Evolutionary conservation across 53 echinoderm and acorn worm species (phyloP).

Genomic region (Holothuria scabra): DNA sequence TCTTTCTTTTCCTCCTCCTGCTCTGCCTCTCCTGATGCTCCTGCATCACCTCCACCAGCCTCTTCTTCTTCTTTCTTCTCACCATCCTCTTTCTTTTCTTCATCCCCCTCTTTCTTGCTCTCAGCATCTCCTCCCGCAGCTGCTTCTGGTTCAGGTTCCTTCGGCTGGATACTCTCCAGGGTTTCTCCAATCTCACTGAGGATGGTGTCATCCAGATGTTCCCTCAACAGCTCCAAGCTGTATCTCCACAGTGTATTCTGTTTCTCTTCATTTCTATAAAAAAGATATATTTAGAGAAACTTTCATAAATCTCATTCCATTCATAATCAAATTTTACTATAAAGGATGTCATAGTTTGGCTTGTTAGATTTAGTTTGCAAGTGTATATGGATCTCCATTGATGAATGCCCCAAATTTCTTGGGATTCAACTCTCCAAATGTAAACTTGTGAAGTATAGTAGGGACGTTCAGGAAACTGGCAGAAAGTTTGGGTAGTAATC

Average conservation of each 20-base stretch:
- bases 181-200: constrained; percentile 39
- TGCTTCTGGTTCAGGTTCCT: background rate
- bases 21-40: background rate
- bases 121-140: background rate
- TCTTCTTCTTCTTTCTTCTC: constrained; percentile 3
- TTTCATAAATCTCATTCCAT: background rate
- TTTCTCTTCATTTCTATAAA: constrained; percentile 43
- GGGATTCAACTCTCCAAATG: no score
- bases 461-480: no score
- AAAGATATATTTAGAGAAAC: background rate
- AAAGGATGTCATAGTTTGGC: no score
- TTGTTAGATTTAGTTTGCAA: no score
- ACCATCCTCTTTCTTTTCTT: constrained; percentile 9
- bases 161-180: constrained; percentile 31
- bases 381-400: no score
- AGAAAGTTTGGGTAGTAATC: no score
- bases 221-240: constrained; percentile 38
- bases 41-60: background rate
- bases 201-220: constrained; percentile 33
- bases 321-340: no score
- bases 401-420: no score
- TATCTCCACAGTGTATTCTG: constrained; percentile 49
- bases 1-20: background rate
- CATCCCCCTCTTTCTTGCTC: background rate
- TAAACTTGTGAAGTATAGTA: no score